A percentile compares a stretch with the other conserved stretches of the same genome.
Evolutionary conservation across 2,113 vertebrate species (phyloP).

Genomic region (Otolemur garnettii): DNA sequence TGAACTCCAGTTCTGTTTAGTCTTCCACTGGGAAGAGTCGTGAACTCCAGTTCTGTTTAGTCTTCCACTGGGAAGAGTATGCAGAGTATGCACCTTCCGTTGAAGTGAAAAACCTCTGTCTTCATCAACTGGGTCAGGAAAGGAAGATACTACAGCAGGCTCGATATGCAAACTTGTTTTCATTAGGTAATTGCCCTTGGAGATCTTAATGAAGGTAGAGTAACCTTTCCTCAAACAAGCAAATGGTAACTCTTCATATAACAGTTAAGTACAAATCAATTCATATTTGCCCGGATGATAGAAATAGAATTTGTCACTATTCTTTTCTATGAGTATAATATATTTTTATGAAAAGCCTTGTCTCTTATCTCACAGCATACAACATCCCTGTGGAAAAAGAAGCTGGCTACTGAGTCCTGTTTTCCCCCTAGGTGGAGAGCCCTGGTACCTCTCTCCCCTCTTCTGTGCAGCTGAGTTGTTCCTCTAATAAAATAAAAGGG

Average conservation of each 20-base stretch:
- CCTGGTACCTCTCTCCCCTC: not conserved
- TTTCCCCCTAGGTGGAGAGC: not conserved
- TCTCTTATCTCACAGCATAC: not conserved
- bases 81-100: not conserved
- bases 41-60: constrained; percentile 21
- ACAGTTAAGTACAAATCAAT: not conserved
- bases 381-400: not conserved
- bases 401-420: not conserved
- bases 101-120: not conserved
- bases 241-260: constrained; percentile 1
- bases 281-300: not conserved
- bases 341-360: not conserved
- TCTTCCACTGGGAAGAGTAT: not conserved
- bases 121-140: not conserved
- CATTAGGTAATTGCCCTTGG: constrained; percentile 43
- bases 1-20: constrained; percentile 21
- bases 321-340: not conserved
- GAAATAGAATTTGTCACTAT: no score
- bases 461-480: not conserved
- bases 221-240: constrained; percentile 42
- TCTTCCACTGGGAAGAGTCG: not conserved
- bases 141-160: constrained; percentile 24
- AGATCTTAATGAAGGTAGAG: constrained; percentile 55
- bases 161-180: constrained; percentile 58
- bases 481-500: not conserved